These are phyloP conservation scores for Oxycera nigricornis DNA, from an alignment of 2,888 invertebrate genomes.

Conservation along the genomic window DNA sequence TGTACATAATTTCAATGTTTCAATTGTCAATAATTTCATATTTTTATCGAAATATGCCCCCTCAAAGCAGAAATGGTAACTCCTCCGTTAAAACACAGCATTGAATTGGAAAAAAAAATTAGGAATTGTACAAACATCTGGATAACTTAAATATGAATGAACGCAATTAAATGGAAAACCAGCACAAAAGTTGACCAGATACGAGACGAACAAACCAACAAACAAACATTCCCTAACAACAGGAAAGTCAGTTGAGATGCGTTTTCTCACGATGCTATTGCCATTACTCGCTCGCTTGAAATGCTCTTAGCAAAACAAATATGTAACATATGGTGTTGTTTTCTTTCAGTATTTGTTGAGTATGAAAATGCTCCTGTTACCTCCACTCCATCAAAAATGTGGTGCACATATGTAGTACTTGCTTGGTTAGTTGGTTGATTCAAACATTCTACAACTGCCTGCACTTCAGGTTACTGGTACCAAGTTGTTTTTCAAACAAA, in stretches of 20 bases:
- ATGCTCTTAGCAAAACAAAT: slow-evolving; percentile 7
- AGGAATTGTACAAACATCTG: not conserved
- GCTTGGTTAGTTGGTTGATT: too few relatives aligned
- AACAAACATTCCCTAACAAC: not conserved
- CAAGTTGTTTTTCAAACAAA: too few relatives aligned
- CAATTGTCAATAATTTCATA: too few relatives aligned
- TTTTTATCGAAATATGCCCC: too few relatives aligned
- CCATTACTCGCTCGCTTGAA: not conserved
- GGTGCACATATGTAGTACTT: too few relatives aligned
- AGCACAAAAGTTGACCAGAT: not conserved
- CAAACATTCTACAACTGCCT: too few relatives aligned
- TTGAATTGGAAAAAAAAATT: not conserved
- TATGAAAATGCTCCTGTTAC: too few relatives aligned
- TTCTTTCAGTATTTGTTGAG: not conserved
- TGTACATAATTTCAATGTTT: too few relatives aligned
- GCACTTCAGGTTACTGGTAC: too few relatives aligned
- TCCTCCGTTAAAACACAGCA: not conserved
- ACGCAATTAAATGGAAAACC: not conserved
- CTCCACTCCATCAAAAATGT: too few relatives aligned
- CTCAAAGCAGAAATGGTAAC: not conserved
- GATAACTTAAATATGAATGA: not conserved
- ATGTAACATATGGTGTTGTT: not conserved
- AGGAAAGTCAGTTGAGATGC: slow-evolving; percentile 12
- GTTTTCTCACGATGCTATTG: slow-evolving; percentile 6
- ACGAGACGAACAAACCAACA: not conserved